phyloP scores from a whole-genome alignment of 2,113 vertebrate genomes.

The Eira barbara region DNA sequence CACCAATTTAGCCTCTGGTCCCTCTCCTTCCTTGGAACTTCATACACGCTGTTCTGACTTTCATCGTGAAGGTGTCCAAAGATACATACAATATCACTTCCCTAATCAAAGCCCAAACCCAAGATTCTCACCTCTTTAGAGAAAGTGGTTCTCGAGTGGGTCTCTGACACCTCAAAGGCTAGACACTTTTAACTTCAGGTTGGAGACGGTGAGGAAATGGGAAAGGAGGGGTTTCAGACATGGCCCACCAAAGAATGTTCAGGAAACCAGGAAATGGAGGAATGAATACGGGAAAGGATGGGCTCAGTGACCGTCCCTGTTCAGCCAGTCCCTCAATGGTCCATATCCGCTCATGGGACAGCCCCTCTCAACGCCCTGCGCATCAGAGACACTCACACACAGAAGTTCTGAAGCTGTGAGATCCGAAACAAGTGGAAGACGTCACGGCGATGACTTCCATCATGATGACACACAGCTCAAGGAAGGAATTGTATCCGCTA shows the following conservation, averaged over 20 bases:
- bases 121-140: background rate
- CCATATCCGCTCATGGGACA: background rate
- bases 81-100: background rate
- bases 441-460: background rate
- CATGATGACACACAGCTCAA: background rate
- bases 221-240: background rate
- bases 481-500: background rate
- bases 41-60: background rate
- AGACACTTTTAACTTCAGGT: background rate
- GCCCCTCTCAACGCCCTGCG: background rate
- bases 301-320: fast-evolving
- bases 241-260: background rate
- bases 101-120: background rate
- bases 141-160: background rate
- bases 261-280: background rate
- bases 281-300: background rate
- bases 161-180: background rate
- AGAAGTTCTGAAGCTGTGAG: background rate
- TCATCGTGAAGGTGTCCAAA: background rate
- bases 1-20: background rate
- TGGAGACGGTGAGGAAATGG: background rate
- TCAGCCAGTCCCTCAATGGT: too few species aligned
- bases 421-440: background rate
- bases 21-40: background rate
- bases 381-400: fast-evolving